Base-by-base conservation (phyloP, 2,113 vertebrate species). In the Oophaga pumilio region DNA sequence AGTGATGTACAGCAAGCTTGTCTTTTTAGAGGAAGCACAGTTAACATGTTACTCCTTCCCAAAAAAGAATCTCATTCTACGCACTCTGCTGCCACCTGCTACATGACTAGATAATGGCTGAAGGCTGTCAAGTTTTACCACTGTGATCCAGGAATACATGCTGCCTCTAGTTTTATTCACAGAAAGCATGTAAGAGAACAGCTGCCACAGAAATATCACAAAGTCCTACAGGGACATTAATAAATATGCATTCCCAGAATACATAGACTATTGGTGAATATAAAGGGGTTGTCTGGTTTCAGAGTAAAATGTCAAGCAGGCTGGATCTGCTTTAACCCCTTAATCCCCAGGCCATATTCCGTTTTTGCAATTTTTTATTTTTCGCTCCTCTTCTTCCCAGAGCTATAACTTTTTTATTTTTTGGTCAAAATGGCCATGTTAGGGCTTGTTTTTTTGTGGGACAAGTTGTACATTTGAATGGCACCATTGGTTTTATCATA, bases 131-230 rank as follows among this genome's bases (percentile, higher is more conserved):
- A 79, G 60, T 86, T 86, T 78, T 13, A 66, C 43, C 74, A 86
- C 13, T 49, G 33, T 66, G 74, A 20, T 74, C 74, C 85, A 86
- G 79, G 85, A 86, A 78, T 78, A 86, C 68, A 86, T 78, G 74
- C 85, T 79, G 85, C 26, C 76, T 68, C 59, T 79, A 78, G 43
- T n/a, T 66, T 78, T 86, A 86, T 86, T 78, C 59, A 77, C 74
- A 79, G 74, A 78, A 86, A 86, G 85, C 64, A 86, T 79, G 43
- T 78, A 77, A 50, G 84, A 77, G 73, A 53, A 64, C 85, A 86
- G 60, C 76, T 78, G 85, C 49, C 76, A 52, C 60, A 77, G 59
- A 78, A 73, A 71, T 69, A 60, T 69, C 64, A 71, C 43, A 68
- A 22, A 64, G 74, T 18, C 60, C n/a, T 18, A 4, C 13, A 68